phyloP scores from a whole-genome alignment of 2,113 vertebrate genomes.

The Lota lota region DNA sequence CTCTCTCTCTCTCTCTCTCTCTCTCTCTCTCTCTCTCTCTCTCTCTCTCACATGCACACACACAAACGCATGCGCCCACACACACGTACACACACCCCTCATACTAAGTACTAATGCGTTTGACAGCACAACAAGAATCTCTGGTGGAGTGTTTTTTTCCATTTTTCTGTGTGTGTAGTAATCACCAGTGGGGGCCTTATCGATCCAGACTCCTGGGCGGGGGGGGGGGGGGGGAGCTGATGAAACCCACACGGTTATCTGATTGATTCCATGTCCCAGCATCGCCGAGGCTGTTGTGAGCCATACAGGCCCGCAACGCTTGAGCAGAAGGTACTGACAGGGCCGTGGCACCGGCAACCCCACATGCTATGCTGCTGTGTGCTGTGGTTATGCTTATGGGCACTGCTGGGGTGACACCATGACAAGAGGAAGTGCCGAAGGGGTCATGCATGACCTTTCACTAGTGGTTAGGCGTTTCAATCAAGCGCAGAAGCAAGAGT shows the following conservation, averaged over 20 bases:
- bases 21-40: too few species aligned
- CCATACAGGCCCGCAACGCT: not conserved
- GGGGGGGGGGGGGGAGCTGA: not conserved
- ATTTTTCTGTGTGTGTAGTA: not conserved
- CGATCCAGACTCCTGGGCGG: not conserved
- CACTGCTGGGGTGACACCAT: too few species aligned
- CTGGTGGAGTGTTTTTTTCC: too few species aligned
- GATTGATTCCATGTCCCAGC: constrained; percentile 12
- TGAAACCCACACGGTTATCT: constrained; percentile 15
- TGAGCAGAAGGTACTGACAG: constrained; percentile 1
- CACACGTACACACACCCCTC: not conserved
- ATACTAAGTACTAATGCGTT: too few species aligned
- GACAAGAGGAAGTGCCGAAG: not conserved
- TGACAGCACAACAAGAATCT: too few species aligned
- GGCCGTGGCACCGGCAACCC: not conserved
- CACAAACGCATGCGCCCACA: not conserved
- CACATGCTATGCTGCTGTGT: not conserved
- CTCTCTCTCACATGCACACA: not conserved
- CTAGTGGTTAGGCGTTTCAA: too few species aligned
- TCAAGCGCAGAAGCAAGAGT: too few species aligned
- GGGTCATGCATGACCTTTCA: not conserved
- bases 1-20: too few species aligned
- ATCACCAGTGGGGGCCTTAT: constrained; percentile 8
- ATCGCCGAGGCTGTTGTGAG: not conserved
- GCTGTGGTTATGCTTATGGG: not conserved